A percentile compares a stretch with the other conserved stretches of the same genome.
Conservation (phyloP, 2,113 vertebrate genomes). For the Istiophorus platypterus region DNA sequence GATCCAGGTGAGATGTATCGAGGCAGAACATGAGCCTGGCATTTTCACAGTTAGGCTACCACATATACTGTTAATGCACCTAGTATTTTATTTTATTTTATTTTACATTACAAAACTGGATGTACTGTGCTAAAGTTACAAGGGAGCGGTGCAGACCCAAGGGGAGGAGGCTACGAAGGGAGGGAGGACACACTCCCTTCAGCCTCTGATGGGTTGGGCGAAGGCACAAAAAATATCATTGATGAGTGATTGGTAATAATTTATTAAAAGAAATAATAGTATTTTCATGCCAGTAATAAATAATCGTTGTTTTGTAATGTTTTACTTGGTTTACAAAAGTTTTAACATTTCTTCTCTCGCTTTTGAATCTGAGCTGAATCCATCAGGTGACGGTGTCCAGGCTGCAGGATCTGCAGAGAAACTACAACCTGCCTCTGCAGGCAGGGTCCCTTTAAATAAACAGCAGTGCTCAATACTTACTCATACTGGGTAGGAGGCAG, state of each 20-base stretch:
- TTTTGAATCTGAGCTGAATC: not conserved
- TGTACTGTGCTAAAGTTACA: not conserved
- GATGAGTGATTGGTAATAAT: not conserved
- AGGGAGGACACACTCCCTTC: conserved; percentile 1
- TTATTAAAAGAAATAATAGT: conserved; percentile 11
- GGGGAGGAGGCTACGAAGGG: conserved; percentile 3
- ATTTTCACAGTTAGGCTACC: not conserved
- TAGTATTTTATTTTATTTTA: not conserved
- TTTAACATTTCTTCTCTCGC: not conserved
- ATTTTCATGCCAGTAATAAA: not conserved
- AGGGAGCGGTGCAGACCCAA: not conserved
- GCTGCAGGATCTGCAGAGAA: not conserved
- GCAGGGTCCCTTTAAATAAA: conserved; percentile 15
- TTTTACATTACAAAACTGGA: not conserved
- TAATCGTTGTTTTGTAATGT: not conserved
- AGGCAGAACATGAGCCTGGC: not conserved
- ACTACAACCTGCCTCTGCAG: not conserved
- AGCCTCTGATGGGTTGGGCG: not conserved
- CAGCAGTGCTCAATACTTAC: not conserved
- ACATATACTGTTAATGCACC: too few species aligned
- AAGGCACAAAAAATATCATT: not conserved
- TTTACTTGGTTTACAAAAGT: not conserved
- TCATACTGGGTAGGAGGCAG: not conserved
- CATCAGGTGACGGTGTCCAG: conserved; percentile 4
- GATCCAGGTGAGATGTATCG: not conserved